Evolutionary conservation across 2,113 vertebrate genomes (phyloP).

Genomic region (Clarias batrachus): DNA sequence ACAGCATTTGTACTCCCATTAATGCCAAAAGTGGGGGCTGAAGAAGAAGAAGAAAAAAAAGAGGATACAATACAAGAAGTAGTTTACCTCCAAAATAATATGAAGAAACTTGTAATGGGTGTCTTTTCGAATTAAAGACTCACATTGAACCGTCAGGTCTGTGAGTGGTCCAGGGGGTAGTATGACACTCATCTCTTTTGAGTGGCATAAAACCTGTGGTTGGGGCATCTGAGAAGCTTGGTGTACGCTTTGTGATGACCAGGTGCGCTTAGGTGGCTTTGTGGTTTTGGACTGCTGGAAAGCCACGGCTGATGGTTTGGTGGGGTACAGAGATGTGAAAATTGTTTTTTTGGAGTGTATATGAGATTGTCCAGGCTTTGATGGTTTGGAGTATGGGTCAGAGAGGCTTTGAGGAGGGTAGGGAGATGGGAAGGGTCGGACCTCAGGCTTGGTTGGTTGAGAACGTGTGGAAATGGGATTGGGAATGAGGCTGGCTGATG

Average conservation of each 20-base stretch:
- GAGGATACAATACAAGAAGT: too few relatives aligned
- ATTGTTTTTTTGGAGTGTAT: background rate
- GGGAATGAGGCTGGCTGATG: background rate
- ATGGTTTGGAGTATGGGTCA: background rate
- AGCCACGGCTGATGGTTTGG: background rate
- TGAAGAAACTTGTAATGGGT: background rate
- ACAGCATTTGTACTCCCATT: slow-evolving; percentile 49
- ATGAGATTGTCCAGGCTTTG: background rate
- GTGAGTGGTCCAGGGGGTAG: slow-evolving; percentile 64
- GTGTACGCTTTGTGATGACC: background rate
- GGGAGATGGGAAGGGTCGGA: background rate
- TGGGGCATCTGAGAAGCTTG: slow-evolving; percentile 14
- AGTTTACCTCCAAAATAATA: background rate
- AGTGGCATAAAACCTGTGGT: slow-evolving; percentile 61
- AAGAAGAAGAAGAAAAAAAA: background rate
- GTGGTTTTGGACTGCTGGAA: background rate
- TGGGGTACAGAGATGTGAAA: background rate
- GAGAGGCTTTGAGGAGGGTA: background rate
- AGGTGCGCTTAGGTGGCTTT: background rate
- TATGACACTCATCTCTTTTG: slow-evolving; percentile 65
- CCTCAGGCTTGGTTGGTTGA: background rate
- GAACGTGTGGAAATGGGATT: background rate
- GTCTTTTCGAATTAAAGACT: slow-evolving; percentile 16
- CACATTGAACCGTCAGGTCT: slow-evolving; percentile 64
- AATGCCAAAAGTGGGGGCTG: slow-evolving; percentile 4